A percentile compares a stretch with the other conserved stretches of the same genome.
Evolutionary conservation across 1,140 invertebrate species (phyloP).

Genomic region (Zaprionus africanus): DNA sequence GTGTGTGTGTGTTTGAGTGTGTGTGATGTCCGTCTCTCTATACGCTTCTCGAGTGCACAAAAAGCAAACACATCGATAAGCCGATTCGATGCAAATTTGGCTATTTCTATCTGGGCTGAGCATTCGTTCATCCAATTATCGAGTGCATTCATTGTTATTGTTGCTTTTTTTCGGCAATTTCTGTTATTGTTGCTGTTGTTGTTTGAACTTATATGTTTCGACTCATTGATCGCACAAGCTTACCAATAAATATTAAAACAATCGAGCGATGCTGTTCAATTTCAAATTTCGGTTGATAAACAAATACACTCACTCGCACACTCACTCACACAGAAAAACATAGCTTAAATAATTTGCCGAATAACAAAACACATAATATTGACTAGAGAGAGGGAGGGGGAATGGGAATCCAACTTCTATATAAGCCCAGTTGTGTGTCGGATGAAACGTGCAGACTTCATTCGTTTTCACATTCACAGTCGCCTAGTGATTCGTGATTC

Average conservation of each 20-base stretch:
- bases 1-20: neutral
- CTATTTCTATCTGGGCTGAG: constrained; percentile 22
- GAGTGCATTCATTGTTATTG: constrained; percentile 29
- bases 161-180: constrained; percentile 28
- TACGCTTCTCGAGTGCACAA: neutral
- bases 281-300: constrained; percentile 26
- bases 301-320: neutral
- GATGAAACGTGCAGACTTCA: constrained; percentile 32
- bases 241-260: constrained; percentile 50
- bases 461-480: constrained; percentile 31
- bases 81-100: constrained; percentile 11
- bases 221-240: constrained; percentile 44
- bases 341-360: constrained; percentile 7
- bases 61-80: neutral
- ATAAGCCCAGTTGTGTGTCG: constrained; percentile 18
- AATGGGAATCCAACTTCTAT: constrained; percentile 21
- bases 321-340: neutral
- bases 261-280: constrained; percentile 30
- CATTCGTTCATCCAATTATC: constrained; percentile 39
- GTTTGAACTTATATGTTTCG: constrained; percentile 36
- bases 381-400: neutral
- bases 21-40: neutral
- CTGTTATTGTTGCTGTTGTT: neutral
- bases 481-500: constrained; percentile 8
- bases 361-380: constrained; percentile 20